A percentile compares a stretch with the other conserved stretches of the same genome.
Conservation (phyloP, 2,797 vertebrate species). For the Manis crassicaudata region DNA sequence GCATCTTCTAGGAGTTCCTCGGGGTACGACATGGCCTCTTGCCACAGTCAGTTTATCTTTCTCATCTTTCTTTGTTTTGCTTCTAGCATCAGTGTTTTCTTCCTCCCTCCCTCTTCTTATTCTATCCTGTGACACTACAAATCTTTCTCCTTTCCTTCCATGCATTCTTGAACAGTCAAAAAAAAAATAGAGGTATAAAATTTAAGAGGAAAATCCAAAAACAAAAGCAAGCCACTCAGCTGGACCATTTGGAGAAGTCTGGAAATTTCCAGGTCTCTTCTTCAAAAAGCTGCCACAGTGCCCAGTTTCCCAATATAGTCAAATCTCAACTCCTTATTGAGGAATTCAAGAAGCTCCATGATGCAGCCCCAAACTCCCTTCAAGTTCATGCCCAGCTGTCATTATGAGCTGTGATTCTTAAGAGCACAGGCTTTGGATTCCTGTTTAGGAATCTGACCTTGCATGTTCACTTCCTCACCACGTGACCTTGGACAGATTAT, state of each 20-base stretch:
- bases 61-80: conserved; percentile 11
- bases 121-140: not conserved
- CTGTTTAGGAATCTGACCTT: not conserved
- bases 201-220: not conserved
- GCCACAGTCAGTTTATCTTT: not conserved
- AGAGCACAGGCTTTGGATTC: not conserved
- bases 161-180: not conserved
- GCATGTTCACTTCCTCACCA: not conserved
- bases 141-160: not conserved
- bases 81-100: not conserved
- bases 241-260: not conserved
- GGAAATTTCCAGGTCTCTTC: not conserved
- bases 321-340: not conserved
- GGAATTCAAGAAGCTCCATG: not conserved
- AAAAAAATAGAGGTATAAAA: not conserved
- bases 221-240: not conserved
- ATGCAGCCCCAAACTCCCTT: too few relatives aligned
- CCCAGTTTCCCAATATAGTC: not conserved
- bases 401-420: not conserved
- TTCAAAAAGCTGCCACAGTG: not conserved
- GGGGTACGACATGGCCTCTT: not conserved
- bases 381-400: not conserved
- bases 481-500: not conserved
- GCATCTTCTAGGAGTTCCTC: not conserved
- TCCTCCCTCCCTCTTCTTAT: not conserved